Evolutionary conservation across 2,113 vertebrate species (phyloP), one percentile per base, ranked within the genome.

Genomic region (Stercorarius parasiticus): DNA sequence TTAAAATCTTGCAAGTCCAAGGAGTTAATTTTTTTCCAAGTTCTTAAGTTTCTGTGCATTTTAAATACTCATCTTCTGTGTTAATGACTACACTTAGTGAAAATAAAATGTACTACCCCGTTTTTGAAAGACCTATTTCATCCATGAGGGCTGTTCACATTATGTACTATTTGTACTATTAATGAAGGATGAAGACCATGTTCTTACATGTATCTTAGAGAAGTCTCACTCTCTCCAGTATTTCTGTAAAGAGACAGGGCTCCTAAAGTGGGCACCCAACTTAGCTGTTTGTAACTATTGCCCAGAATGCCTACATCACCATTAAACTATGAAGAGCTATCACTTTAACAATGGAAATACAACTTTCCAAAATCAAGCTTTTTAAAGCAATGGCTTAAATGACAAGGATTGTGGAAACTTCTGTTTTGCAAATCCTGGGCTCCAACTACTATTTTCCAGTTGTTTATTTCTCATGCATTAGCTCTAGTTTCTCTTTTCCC

Each of bases 371-470:
- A 71, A 62, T n/a, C 27, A 79, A 9, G 21, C 5, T 67, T 87
- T 95, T 94, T 94, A 2, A 87, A 96, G 94, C 32, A 81, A 71
- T 15, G n/a, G 40, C 36, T 96, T 89, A 93, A 89, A 91, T 88
- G 59, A 94, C 78, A 70, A 62, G 11, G 27, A 86, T 56, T 40
- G 50, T 86, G 89, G 95, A 97, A 94, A 94, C 50, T 91, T 96
- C 90, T 74, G 64, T 86, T 95, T 95, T 95, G 38, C 80, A 91
- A 65, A 93, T 85, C 84, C 59, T 71, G 43, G 59, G 26, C 67
- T 95, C 53, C 56, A 85, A 15, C 78, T 82, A 55, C 55, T 53
- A 82, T 95, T 96, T 97, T 97, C 95, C 94, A 92, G 53, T 78
- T 91, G 62, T 91, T 96, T 89, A 47, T 71, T 86, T 82, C 88